Evolutionary conservation across 2,113 vertebrate species (phyloP), one percentile per base, ranked within the genome.

Genomic region (Xenopus borealis): DNA sequence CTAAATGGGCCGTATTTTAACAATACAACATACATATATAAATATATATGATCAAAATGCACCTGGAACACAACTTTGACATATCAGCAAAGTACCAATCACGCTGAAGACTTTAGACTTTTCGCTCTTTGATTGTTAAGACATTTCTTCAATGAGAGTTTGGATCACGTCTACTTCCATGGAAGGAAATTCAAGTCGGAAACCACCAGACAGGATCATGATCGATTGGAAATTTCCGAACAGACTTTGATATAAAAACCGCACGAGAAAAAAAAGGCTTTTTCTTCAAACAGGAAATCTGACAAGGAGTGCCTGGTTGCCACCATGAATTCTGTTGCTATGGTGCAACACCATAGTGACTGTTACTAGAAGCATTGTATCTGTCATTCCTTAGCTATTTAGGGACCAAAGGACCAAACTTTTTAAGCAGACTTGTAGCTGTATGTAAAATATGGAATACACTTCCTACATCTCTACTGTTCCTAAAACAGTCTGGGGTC

Each of bases 331-430:
- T 90, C 81, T 0, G 90, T 92, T 95, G 92, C 91, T 86, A 89
- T 91, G 91, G 23, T 73, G 86, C 8, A 6, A 89, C 80, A 82
- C 88, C 88, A 88, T 92, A 91, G 93, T 92, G 92, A 89, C 90
- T 83, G 89, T 93, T 90, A 88, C 91, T 89, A 89, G 88, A 89
- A 88, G 91, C 95, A 93, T 96, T 92, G 96, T 93, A 94, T 93
- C 92, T 94, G 94, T 97, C 96, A 99, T 98, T 99, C 97, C 97
- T 98, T 96, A 96, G 95, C 95, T 97, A 95, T 96, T 96, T 98
- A 96, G 97, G 97, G 96, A 98, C 97, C 96, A 99, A 99, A 98
- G 94, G 97, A 98, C 96, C 96, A 97, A 99, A 98, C 95, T 91
- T 98, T 99, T 98, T 97, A 98, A 87, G 93, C 95, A 95, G 93